Base-by-base conservation (phyloP, 2,888 invertebrate genomes). In the Caenorhabditis sp. region DNA sequence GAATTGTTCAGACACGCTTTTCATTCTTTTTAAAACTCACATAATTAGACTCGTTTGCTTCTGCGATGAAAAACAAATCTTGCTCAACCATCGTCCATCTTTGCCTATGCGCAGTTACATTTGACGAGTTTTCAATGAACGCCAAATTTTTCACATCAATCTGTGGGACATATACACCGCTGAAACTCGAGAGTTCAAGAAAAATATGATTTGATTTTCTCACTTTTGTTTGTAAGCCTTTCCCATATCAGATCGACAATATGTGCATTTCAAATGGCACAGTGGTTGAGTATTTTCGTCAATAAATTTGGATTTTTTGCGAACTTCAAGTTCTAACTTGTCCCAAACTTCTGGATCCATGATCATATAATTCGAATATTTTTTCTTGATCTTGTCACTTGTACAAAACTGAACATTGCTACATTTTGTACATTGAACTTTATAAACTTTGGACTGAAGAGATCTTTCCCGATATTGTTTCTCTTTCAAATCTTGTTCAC, bases 81-180 rank as follows among this genome's bases (percentile, higher is more conserved):
- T 55, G 12, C 8, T 70, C 69, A 5, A 70, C 75, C 2, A 5
- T 23, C 21, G 55, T 19, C 75, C 75, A 75, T n/a, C 67, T 67
- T 10, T 3, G 12, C 21, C 59, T 66, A 1, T 62, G n/a, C n/a
- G n/a, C n/a, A n/a, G n/a, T 57, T 1, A 31, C 55, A 27, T 19
- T n/a, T 36, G n/a, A 10, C 5, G 53, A 51, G 17, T 19, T n/a
- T 6, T 31, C 10, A 0, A 3, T 21, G 61, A 75, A 70, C 0
- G 55, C 10, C 1, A 69, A 14, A 12, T 2, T 19, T n/a, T 57
- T 58, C 1, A 66, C 54, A 36, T 31, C 59, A 23, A 75, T 21
- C 55, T 69, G 69, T 10, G 75, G 69, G 1, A 75, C 60, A 37
- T 75, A 75, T 12, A 67, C 67, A 19, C 75, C 75, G 60, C 74